Percentiles rank a stretch among this genome's conserved stretches.
These are phyloP conservation scores for Climacteris rufus DNA, from an alignment of 2,113 vertebrate genomes.

Conservation along the genomic window DNA sequence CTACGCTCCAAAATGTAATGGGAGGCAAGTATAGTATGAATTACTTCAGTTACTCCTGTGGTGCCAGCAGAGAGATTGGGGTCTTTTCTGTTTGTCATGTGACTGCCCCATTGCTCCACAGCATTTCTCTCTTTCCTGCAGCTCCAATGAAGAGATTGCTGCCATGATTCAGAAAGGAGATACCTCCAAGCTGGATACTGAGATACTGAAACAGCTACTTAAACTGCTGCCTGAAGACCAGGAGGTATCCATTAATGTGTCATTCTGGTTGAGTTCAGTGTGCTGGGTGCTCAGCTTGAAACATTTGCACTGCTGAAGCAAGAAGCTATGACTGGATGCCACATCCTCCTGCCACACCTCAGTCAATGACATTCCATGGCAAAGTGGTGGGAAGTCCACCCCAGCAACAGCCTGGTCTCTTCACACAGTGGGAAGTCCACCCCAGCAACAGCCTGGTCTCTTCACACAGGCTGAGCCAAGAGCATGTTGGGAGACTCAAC, in stretches of 20 bases:
- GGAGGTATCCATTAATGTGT: slow-evolving; percentile 72
- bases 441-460: background rate
- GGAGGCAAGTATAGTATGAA: background rate
- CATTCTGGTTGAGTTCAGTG: background rate
- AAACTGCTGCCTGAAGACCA: slow-evolving; percentile 91
- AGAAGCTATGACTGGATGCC: background rate
- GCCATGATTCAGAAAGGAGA: slow-evolving; percentile 84
- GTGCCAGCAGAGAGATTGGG: background rate
- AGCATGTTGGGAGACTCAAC: accelerated
- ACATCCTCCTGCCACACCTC: background rate
- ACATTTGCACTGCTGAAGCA: background rate
- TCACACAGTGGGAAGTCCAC: background rate
- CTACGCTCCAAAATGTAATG: background rate
- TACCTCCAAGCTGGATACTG: slow-evolving; percentile 81
- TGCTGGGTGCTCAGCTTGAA: background rate
- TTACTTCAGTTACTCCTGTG: background rate
- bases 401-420: background rate
- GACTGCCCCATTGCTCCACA: background rate
- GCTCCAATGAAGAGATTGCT: slow-evolving; percentile 83
- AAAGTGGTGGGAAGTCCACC: background rate
- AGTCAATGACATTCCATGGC: background rate
- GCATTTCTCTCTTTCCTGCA: slow-evolving; percentile 24
- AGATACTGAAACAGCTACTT: slow-evolving; percentile 86
- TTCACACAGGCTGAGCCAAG: background rate
- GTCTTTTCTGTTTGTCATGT: background rate